Percentiles rank a stretch among this genome's conserved stretches.
phyloP scores from a whole-genome alignment of 2,797 vertebrate species.

The Carcharodon carcharias region DNA sequence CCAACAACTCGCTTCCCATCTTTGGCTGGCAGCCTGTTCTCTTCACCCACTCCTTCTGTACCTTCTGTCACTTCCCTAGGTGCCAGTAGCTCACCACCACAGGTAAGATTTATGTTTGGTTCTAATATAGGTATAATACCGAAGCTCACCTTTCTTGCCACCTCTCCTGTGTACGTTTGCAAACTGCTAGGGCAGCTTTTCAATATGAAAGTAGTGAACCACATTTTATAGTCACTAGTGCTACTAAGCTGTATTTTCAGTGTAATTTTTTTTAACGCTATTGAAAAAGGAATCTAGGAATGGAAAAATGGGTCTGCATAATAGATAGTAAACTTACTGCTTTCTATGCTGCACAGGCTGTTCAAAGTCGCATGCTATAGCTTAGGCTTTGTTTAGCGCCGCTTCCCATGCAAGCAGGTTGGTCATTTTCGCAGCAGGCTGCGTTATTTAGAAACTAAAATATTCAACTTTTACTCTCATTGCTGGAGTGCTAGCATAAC shows the following conservation, averaged over 20 bases:
- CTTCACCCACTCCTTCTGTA: constrained; percentile 57
- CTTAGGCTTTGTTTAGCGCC: neutral
- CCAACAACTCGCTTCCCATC: constrained; percentile 64
- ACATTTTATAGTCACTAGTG: neutral
- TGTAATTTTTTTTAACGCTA: neutral
- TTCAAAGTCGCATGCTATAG: neutral
- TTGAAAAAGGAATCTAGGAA: neutral
- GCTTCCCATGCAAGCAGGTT: neutral
- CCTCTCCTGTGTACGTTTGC: neutral
- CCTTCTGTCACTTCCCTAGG: constrained; percentile 63
- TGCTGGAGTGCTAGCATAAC: neutral
- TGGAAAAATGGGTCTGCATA: neutral
- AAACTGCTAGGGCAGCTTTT: neutral
- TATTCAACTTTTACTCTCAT: neutral
- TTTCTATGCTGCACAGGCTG: neutral
- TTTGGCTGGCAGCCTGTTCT: constrained; percentile 51
- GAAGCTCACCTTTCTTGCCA: neutral
- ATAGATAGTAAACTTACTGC: neutral
- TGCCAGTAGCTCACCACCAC: constrained; percentile 73
- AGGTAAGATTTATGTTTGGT: constrained; percentile 62
- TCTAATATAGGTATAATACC: neutral
- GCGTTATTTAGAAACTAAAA: neutral
- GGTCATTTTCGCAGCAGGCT: neutral
- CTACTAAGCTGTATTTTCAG: neutral
- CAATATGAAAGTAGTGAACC: neutral